These are phyloP conservation scores for Aegypius monachus DNA, from an alignment of 2,113 vertebrate species.

Conservation along the genomic window DNA sequence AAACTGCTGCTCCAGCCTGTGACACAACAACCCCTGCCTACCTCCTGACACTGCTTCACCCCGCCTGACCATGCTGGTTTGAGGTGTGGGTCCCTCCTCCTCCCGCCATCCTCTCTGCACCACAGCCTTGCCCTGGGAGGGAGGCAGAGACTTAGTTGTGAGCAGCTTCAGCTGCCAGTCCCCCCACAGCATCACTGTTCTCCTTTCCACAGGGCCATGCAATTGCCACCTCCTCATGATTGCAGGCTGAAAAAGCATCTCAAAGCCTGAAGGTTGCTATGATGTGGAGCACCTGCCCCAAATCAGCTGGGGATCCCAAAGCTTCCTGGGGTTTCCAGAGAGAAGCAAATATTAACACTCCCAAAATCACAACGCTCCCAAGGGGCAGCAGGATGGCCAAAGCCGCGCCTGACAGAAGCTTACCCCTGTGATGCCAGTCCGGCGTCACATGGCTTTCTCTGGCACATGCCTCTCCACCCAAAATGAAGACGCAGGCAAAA, in stretches of 20 bases:
- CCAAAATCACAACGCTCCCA: background rate
- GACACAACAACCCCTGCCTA: background rate
- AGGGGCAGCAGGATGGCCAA: background rate
- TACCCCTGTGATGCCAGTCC: fast-evolving
- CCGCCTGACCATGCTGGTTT: no score
- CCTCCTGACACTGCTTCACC: fast-evolving
- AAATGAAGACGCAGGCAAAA: background rate
- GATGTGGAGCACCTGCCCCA: no score
- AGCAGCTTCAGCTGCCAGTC: fast-evolving
- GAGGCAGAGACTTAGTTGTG: no score
- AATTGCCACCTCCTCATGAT: background rate
- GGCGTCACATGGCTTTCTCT: background rate
- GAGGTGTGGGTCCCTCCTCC: background rate
- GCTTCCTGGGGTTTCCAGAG: background rate
- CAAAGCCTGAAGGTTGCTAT: background rate
- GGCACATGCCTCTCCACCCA: background rate
- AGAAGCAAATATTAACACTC: background rate
- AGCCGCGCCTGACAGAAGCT: fast-evolving
- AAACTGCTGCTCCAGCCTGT: background rate
- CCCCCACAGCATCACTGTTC: fast-evolving
- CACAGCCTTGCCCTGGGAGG: fast-evolving
- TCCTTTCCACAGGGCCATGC: background rate
- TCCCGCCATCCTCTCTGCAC: fast-evolving
- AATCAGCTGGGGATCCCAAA: background rate
- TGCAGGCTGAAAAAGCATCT: background rate